These are phyloP conservation scores for human (Homo sapiens) DNA, from an alignment of 2,113 vertebrate species.

Conservation along the genomic window DNA sequence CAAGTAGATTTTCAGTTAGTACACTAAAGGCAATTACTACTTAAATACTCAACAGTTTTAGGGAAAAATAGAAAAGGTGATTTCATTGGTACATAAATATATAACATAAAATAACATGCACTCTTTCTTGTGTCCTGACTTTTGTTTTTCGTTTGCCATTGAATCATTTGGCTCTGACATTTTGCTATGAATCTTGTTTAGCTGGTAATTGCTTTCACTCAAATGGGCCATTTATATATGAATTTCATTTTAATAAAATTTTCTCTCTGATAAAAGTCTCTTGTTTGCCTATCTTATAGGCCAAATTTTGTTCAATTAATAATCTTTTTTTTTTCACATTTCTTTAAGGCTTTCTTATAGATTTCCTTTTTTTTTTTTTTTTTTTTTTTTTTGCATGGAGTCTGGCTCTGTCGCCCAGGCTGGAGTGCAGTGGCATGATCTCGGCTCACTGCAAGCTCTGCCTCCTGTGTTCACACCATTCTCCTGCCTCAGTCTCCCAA, in stretches of 20 bases:
- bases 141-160: not conserved
- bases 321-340: not conserved
- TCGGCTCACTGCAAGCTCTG: too few species aligned
- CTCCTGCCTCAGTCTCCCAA: too few species aligned
- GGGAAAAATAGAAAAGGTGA: not conserved
- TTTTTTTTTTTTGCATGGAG: too few species aligned
- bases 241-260: constrained; percentile 17
- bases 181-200: not conserved
- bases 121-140: not conserved
- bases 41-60: constrained; percentile 1
- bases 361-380: not conserved
- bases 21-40: not conserved
- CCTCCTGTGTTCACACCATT: too few species aligned
- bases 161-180: not conserved
- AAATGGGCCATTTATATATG: not conserved
- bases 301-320: constrained; percentile 12
- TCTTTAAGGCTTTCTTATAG: not conserved
- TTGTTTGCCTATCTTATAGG: not conserved
- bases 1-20: constrained; percentile 12
- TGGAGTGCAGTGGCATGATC: too few species aligned
- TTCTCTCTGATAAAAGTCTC: not conserved
- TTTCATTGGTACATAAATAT: not conserved
- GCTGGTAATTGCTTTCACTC: not conserved
- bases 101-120: not conserved
- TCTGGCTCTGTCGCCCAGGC: too few species aligned